A percentile compares a stretch with the other conserved stretches of the same genome.
phyloP scores from a whole-genome alignment of 2,888 invertebrate species.

The Pterostichus madidus region DNA sequence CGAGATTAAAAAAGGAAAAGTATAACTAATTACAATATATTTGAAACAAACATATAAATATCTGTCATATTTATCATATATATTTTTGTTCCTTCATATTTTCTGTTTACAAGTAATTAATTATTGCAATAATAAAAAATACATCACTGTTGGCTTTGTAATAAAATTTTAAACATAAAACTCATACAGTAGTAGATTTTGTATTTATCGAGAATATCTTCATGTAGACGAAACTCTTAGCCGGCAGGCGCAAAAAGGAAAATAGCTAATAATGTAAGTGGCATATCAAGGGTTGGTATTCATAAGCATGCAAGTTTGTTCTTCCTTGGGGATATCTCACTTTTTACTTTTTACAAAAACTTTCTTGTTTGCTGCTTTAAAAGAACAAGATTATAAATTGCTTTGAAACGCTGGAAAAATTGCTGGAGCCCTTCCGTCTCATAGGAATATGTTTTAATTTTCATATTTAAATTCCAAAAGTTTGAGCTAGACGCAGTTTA shows the following conservation, averaged over 20 bases:
- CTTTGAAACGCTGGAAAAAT: conserved; percentile 66
- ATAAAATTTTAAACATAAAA: background rate
- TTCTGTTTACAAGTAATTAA: no score
- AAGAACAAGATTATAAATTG: conserved; percentile 65
- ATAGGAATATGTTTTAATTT: conserved; percentile 66
- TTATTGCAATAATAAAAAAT: no score
- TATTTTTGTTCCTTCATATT: no score
- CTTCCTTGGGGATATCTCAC: conserved; percentile 53
- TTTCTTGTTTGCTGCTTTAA: conserved; percentile 64
- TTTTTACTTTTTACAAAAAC: conserved; percentile 66
- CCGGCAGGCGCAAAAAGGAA: conserved; percentile 33
- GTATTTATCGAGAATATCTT: conserved; percentile 22
- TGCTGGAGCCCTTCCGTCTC: conserved; percentile 57
- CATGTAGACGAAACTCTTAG: conserved; percentile 9
- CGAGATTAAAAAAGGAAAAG: no score
- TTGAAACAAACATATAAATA: no score
- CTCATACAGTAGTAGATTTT: background rate
- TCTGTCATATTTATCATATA: no score
- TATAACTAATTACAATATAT: no score
- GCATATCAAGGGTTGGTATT: conserved; percentile 45
- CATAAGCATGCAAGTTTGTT: conserved; percentile 61
- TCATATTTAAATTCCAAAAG: conserved; percentile 65
- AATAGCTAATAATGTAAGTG: conserved; percentile 56
- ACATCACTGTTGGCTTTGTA: no score
- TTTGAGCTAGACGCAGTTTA: conserved; percentile 45